Percentiles rank a stretch among this genome's conserved stretches.
phyloP scores from a whole-genome alignment of 2,797 vertebrate species.

The Cossypha niveicapilla region DNA sequence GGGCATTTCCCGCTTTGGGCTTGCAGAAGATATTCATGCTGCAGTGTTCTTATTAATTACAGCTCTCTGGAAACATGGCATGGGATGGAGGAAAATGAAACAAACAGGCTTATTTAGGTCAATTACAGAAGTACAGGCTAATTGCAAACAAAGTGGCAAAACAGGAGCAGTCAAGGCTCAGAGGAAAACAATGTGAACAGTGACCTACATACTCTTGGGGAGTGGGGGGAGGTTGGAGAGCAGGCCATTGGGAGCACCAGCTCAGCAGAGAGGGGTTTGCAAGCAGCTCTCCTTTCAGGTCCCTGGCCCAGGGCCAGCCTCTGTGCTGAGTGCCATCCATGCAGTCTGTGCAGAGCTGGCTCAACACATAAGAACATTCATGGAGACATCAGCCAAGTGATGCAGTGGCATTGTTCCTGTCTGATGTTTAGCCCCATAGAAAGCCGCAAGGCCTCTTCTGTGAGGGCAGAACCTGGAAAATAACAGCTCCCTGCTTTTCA shows the following conservation, averaged over 20 bases:
- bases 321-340: rapidly evolving
- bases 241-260: neutral
- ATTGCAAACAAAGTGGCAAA: constrained; percentile 17
- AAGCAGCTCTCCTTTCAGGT: neutral
- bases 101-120: constrained; percentile 54
- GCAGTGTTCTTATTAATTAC: constrained; percentile 7
- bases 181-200: neutral
- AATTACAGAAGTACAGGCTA: constrained; percentile 32
- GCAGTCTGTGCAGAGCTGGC: neutral
- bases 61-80: neutral
- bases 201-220: constrained; percentile 18
- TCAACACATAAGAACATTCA: neutral
- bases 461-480: neutral
- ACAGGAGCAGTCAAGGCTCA: neutral
- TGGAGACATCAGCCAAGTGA: neutral
- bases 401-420: neutral
- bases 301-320: neutral
- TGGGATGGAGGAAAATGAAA: constrained; percentile 6
- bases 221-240: neutral
- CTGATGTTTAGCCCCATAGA: neutral
- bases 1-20: neutral
- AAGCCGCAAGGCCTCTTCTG: neutral
- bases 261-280: neutral
- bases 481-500: neutral
- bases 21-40: neutral